phyloP scores from a whole-genome alignment of 1,140 invertebrate genomes.

The Eubasilissa regina region DNA sequence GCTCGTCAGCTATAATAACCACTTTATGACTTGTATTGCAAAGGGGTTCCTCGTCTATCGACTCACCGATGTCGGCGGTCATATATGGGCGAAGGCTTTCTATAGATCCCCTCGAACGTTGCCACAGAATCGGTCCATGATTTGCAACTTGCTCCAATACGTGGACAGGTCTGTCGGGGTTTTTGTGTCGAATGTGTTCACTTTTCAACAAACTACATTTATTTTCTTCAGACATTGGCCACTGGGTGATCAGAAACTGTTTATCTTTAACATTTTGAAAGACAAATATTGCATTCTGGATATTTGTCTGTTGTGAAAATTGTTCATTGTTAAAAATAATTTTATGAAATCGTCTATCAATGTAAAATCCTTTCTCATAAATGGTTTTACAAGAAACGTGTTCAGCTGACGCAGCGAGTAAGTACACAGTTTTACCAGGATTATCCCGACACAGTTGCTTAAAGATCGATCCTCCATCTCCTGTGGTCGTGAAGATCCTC shows the following conservation, averaged over 20 bases:
- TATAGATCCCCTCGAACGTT: neutral
- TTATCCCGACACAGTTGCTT: too few species aligned
- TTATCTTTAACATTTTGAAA: neutral
- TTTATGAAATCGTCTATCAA: neutral
- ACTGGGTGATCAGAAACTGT: neutral
- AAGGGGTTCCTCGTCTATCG: neutral
- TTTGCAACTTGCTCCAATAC: neutral
- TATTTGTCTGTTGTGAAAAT: neutral
- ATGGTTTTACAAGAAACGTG: neutral
- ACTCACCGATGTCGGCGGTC: neutral
- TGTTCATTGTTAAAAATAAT: neutral
- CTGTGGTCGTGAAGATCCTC: too few species aligned
- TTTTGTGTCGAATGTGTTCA: neutral
- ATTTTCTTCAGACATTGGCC: neutral
- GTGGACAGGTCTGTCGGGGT: neutral
- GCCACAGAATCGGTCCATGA: neutral
- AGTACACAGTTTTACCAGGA: too few species aligned
- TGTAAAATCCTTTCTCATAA: neutral
- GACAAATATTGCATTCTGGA: too few species aligned
- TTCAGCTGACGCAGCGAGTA: too few species aligned
- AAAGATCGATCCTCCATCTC: too few species aligned
- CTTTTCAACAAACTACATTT: neutral
- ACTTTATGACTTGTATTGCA: neutral
- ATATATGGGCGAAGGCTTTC: neutral
- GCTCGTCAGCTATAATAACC: slow-evolving; percentile 9